Conservation (phyloP, 2,888 invertebrate genomes). For the Athrips mouffetella region DNA sequence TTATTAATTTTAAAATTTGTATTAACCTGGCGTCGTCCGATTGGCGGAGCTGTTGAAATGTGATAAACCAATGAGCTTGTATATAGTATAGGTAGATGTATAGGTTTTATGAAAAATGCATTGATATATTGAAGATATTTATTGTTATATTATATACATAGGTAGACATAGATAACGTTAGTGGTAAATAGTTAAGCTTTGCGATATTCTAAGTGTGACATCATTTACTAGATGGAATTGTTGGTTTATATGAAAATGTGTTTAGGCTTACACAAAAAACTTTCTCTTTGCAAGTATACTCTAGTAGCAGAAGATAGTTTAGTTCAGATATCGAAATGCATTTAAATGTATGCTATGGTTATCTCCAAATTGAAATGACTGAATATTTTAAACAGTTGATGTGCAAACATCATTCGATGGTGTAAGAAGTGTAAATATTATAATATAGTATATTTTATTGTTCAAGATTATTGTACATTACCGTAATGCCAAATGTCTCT, state of each 20-base stretch:
- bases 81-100: conserved; percentile 50
- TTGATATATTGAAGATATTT: conserved; percentile 60
- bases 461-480: conserved; percentile 27
- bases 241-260: conserved; percentile 64
- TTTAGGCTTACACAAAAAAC: conserved; percentile 56
- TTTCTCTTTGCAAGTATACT: conserved; percentile 4
- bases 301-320: not conserved
- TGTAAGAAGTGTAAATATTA: conserved; percentile 53
- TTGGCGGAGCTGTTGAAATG: conserved; percentile 59
- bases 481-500: conserved; percentile 14
- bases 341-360: conserved; percentile 27
- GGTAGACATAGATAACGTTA: conserved; percentile 34
- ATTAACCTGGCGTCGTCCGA: conserved; percentile 41
- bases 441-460: conserved; percentile 38
- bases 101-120: conserved; percentile 41
- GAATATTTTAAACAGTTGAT: conserved; percentile 52
- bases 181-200: conserved; percentile 33
- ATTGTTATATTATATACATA: conserved; percentile 55
- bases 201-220: conserved; percentile 41
- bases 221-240: conserved; percentile 43
- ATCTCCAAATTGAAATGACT: conserved; percentile 62
- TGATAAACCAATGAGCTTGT: conserved; percentile 77
- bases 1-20: conserved; percentile 34
- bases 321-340: not conserved
- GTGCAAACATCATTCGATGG: conserved; percentile 33